phyloP scores from a whole-genome alignment of 2,797 vertebrate species.

The Betta splendens region DNA sequence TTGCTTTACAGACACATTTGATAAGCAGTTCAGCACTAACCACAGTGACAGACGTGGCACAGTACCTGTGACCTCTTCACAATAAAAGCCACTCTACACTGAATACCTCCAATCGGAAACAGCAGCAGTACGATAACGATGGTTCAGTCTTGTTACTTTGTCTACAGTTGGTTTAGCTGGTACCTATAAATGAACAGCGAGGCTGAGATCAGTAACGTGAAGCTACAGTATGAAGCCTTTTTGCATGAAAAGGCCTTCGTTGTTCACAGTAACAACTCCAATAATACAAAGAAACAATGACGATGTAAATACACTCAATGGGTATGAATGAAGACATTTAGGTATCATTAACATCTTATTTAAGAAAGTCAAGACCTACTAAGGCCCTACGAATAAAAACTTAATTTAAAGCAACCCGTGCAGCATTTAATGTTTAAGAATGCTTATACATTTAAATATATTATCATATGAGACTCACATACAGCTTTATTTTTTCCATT shows the following conservation, averaged over 20 bases:
- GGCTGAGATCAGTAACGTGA: no score
- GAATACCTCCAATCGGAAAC: conserved; percentile 13
- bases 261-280: no score
- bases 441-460: background rate
- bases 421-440: conserved; percentile 6
- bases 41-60: background rate
- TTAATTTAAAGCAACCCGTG: background rate
- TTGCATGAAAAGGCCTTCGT: no score
- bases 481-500: conserved; percentile 5
- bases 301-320: no score
- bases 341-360: no score
- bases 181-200: background rate
- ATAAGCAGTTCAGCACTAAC: background rate
- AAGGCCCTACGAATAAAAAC: no score
- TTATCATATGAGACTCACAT: conserved; percentile 13
- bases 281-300: no score
- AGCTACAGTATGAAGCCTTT: no score
- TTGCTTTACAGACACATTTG: background rate
- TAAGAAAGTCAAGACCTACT: no score
- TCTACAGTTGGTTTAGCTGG: background rate
- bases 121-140: conserved; percentile 1
- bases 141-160: conserved; percentile 7
- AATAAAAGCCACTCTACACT: background rate
- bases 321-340: no score
- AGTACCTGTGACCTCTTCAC: background rate